phyloP scores from a whole-genome alignment of 2,888 invertebrate genomes.

The Drosophila neotestacea region DNA sequence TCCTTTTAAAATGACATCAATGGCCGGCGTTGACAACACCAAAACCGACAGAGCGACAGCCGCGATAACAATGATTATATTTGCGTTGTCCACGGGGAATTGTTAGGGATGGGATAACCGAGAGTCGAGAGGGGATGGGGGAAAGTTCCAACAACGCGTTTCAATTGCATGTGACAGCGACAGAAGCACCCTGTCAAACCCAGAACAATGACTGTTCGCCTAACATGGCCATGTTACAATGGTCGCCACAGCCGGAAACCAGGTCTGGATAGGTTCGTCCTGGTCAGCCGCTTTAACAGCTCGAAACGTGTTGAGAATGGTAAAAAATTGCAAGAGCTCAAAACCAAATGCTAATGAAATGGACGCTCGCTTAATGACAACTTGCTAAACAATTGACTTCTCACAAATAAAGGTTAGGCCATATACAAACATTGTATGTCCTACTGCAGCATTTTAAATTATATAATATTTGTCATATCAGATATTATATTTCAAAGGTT shows the following conservation, averaged over 20 bases:
- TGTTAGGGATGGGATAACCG: neutral
- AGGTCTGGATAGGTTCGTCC: constrained; percentile 33
- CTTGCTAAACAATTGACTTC: constrained; percentile 65
- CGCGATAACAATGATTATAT: constrained; percentile 67
- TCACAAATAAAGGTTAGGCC: constrained; percentile 17
- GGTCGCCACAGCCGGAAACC: constrained; percentile 57
- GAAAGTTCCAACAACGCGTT: constrained; percentile 36
- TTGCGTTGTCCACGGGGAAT: constrained; percentile 35
- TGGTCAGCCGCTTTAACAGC: constrained; percentile 55
- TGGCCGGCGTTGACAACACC: constrained; percentile 59
- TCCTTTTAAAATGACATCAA: constrained; percentile 80
- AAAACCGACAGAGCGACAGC: constrained; percentile 30
- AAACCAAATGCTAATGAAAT: constrained; percentile 74
- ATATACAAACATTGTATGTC: constrained; percentile 27
- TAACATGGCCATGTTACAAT: constrained; percentile 47
- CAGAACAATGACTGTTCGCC: constrained; percentile 32
- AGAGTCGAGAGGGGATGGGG: neutral
- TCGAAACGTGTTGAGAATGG: constrained; percentile 70
- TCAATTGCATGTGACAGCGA: constrained; percentile 64
- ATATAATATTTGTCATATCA: no score
- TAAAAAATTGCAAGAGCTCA: constrained; percentile 43
- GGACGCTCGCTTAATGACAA: constrained; percentile 68
- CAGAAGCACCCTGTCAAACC: constrained; percentile 47
- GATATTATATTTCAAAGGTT: no score
- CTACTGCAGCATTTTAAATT: constrained; percentile 19